Base-by-base conservation (phyloP, 2,888 invertebrate genomes). In the Pseudolycoriella hygida region DNA sequence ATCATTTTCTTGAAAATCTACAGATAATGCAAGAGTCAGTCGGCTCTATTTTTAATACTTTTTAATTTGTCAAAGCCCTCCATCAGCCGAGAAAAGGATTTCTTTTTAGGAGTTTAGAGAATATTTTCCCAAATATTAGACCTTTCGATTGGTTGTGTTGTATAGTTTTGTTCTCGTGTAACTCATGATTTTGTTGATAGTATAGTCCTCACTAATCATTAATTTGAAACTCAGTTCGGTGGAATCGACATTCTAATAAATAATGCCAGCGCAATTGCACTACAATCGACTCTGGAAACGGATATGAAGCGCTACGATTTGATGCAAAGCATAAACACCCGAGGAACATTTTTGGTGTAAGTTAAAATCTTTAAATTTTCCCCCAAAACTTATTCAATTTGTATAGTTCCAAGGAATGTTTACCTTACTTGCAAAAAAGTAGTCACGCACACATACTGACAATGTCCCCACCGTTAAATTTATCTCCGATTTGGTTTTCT, bases 231-330 rank as follows among this genome's bases (percentile, higher is more conserved):
- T n/a, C 15, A 71, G 67, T 97, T 97, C 67, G 94, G 94, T 30
- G 93, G 94, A 11, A 93, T 97, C 54, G 97, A 97, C 60, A 84
- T 97, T 52, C 65, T 90, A 17, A 70, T 97, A 15, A 97, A 97
- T 68, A 97, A 97, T 70, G 97, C 97, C 1, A 92, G 92, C 50
- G 96, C 96, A 11, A 97, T 97, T 55, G 78, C 79, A 0, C 67
- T 89, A 45, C 82, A 90, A 0, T 76, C 76, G 42, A 96, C 94
- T 0, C 67, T 73, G 2, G 68, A 77, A 5, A 93, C 93, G 0
- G 81, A 88, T 32, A 94, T 97, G 93, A 97, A 97, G 68, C 74
- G 79, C 63, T 97, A 88, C 60, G 97, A 97, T 66, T 74, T 97
- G 38, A 97, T 97, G 96, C 86, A 94, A 59, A 76, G 74, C 47